These are phyloP conservation scores for Chrysopa pallens DNA, from an alignment of 1,140 invertebrate species.

Conservation along the genomic window DNA sequence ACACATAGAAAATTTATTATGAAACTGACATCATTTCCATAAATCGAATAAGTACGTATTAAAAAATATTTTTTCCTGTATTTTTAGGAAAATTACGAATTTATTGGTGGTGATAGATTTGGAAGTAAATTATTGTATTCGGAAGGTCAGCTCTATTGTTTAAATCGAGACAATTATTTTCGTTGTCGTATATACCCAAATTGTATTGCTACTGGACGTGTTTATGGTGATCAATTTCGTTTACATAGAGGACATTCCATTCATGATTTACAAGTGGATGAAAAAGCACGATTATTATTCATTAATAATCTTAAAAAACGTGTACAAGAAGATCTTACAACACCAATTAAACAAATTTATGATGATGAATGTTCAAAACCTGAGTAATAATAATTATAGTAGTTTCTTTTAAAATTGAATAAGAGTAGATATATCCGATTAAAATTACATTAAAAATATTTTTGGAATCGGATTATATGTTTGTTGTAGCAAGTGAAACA, in stretches of 20 bases:
- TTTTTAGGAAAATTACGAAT: not conserved
- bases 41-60: too few relatives aligned
- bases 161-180: not conserved
- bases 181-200: not conserved
- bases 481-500: too few relatives aligned
- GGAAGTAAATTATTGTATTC: not conserved
- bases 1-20: too few relatives aligned
- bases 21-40: too few relatives aligned
- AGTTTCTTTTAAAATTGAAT: too few relatives aligned
- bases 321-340: not conserved
- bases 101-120: not conserved
- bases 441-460: too few relatives aligned
- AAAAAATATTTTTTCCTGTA: too few relatives aligned
- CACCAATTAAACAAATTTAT: not conserved
- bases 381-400: not conserved
- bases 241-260: not conserved
- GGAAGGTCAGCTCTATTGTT: not conserved
- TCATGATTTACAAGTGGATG: not conserved
- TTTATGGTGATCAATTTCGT: not conserved
- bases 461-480: too few relatives aligned
- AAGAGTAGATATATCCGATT: too few relatives aligned
- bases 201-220: not conserved
- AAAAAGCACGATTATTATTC: not conserved
- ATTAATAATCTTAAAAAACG: not conserved
- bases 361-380: not conserved